Conservation (phyloP, 2,797 vertebrate genomes). For the Brachyalestes nurse region DNA sequence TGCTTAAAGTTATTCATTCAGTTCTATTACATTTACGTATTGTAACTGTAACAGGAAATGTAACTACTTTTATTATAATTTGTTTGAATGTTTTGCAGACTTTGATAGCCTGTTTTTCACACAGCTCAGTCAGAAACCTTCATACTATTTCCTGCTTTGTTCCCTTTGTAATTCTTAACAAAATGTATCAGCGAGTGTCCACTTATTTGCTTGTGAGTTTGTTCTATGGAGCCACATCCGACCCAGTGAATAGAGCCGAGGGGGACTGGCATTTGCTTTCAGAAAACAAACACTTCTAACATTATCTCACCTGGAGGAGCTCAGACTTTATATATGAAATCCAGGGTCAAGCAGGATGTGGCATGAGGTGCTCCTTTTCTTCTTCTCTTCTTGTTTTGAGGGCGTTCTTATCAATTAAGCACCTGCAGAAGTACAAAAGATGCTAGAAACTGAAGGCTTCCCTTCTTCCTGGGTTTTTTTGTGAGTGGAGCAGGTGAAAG, state of each 20-base stretch:
- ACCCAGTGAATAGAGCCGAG: slow-evolving; percentile 15
- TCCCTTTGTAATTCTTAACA: slow-evolving; percentile 29
- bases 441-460: slow-evolving; percentile 52
- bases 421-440: slow-evolving; percentile 65
- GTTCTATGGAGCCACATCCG: slow-evolving; percentile 5
- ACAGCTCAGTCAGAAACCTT: not conserved
- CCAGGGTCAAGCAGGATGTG: slow-evolving; percentile 19
- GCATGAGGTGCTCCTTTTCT: slow-evolving; percentile 38
- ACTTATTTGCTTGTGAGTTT: slow-evolving; percentile 41
- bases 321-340: slow-evolving; percentile 23
- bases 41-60: too few relatives aligned
- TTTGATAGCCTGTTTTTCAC: not conserved
- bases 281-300: slow-evolving; percentile 45
- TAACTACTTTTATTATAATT: too few relatives aligned
- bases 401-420: slow-evolving; percentile 65
- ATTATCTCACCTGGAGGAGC: slow-evolving; percentile 58
- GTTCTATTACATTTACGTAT: too few relatives aligned
- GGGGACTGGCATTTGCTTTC: slow-evolving; percentile 25
- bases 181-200: slow-evolving; percentile 31
- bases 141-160: not conserved
- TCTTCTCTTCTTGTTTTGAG: slow-evolving; percentile 54
- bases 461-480: slow-evolving; percentile 46
- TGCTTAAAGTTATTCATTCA: too few relatives aligned
- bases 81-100: not conserved
- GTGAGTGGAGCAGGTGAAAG: slow-evolving; percentile 43